Conservation (phyloP, 2,113 vertebrate genomes). For the Orycteropus afer region DNA sequence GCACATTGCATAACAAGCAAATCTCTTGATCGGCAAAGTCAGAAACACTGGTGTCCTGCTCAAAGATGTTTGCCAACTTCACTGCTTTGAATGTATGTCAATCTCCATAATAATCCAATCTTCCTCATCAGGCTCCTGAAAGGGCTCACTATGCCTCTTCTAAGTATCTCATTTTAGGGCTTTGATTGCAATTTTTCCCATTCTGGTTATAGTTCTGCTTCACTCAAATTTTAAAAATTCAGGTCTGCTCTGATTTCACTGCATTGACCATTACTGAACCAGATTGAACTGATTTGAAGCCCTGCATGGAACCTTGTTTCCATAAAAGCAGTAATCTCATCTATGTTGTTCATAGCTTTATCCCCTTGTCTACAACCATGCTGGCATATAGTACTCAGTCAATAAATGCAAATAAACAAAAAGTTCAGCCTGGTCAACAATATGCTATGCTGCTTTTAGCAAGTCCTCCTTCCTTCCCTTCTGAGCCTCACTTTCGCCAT, state of each 20-base stretch:
- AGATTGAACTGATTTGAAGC: not conserved
- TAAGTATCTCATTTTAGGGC: not conserved
- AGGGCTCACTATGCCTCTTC: not conserved
- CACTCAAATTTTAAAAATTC: not conserved
- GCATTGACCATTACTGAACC: not conserved
- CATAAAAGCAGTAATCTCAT: not conserved
- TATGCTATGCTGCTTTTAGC: not conserved
- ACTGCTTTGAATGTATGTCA: not conserved
- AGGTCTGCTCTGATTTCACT: too few species aligned
- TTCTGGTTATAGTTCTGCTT: not conserved
- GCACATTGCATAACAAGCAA: not conserved
- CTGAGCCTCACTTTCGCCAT: not conserved
- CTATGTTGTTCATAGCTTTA: not conserved
- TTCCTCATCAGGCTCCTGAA: not conserved
- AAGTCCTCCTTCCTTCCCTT: not conserved
- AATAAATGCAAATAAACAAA: not conserved
- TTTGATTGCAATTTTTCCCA: not conserved
- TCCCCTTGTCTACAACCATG: not conserved
- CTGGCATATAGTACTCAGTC: not conserved
- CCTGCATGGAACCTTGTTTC: not conserved
- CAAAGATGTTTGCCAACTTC: not conserved
- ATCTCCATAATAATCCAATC: not conserved
- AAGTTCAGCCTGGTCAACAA: not conserved
- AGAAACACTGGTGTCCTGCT: not conserved
- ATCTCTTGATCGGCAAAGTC: not conserved